Evolutionary conservation across 2,113 vertebrate genomes (phyloP), one percentile per base, ranked within the genome.

Genomic region (Heterocephalus glaber): DNA sequence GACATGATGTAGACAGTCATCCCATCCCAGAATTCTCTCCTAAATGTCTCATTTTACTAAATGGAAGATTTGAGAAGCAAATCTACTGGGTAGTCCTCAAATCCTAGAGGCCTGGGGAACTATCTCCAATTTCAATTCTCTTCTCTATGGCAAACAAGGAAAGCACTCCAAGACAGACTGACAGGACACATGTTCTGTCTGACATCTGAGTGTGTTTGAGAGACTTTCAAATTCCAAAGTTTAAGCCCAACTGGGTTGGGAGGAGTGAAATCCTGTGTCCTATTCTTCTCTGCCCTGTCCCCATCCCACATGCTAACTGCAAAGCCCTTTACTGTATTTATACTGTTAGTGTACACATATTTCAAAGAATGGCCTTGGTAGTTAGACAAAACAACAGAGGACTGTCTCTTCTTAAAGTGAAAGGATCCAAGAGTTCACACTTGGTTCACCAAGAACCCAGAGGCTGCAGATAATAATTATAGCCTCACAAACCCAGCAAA

Each of bases 311-410:
- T 19, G 68, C 35, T 52, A 44, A 84, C 84, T 60, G 87, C 52
- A 65, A 87, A 77, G 56, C n/a, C 89, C 58, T 61, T 33, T 54
- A 3, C 56, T 58, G 17, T 58, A 87, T 44, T 58, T 60, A 68
- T 16, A 33, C 28, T n/a, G 38, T 81, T 38, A 33, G 44, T 47
- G 28, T 30, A 33, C 28, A 17, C 7, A 77, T 4, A 76, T 49
- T 96, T 96, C 92, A 95, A 91, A 96, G 65, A 77, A 49, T 6
- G 24, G 54, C 66, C 91, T 79, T 63, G 70, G 83, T 87, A 93
- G 81, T 76, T 28, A 33, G 60, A 38, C 65, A 74, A 70, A 89
- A 81, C 77, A 76, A 86, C 68, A 95, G 68, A 93, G 80, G n/a
- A 74, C 54, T 81, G 30, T 52, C 80, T 88, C 76, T 95, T 80